Evolutionary conservation across 2,888 invertebrate species (phyloP), one percentile per base, ranked within the genome.

Genomic region (Latrodectus hesperus): DNA sequence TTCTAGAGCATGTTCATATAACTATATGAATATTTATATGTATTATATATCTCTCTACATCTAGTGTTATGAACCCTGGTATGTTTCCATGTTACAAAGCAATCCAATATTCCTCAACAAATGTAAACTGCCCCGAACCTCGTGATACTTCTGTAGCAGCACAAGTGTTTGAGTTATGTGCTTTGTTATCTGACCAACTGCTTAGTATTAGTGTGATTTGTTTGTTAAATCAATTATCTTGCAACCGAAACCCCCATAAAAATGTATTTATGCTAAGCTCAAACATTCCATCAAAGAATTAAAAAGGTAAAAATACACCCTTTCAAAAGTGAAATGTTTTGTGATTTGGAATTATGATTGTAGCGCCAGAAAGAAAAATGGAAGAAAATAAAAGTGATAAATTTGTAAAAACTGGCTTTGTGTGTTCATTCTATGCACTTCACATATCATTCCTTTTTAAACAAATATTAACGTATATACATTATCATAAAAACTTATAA

Each of bases 341-440:
- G 84, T 84, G 88, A 88, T 88, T 84, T 83, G 77, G 76, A 88
- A 88, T 80, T 84, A 80, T 83, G 88, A 88, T 80, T 88, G 88
- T 88, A 88, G 88, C 73, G 88, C 80, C 88, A 88, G 88, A 80
- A 88, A 78, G 87, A 88, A 72, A 88, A 52, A 88, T 70, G 55
- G 79, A 77, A 80, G 72, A 73, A 83, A 88, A 88, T 88, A 88
- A 88, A 88, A 88, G 88, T 88, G 88, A 88, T 88, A 88, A 88
- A 88, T 88, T 88, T 88, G 79, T 88, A 88, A 67, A 60, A 22
- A 72, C 72, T 73, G 81, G 76, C 17, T 73, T 14, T 22, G 72
- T 72, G 51, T 72, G 9, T 38, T 38, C 38, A 38, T 38, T 38
- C 38, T 38, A 38, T 38, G 6, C 1, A 6, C 2, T 38, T 6